Percentiles rank a stretch among this genome's conserved stretches.
Evolutionary conservation across 2,113 vertebrate species (phyloP).

Genomic region (Micronycteris hirsuta): DNA sequence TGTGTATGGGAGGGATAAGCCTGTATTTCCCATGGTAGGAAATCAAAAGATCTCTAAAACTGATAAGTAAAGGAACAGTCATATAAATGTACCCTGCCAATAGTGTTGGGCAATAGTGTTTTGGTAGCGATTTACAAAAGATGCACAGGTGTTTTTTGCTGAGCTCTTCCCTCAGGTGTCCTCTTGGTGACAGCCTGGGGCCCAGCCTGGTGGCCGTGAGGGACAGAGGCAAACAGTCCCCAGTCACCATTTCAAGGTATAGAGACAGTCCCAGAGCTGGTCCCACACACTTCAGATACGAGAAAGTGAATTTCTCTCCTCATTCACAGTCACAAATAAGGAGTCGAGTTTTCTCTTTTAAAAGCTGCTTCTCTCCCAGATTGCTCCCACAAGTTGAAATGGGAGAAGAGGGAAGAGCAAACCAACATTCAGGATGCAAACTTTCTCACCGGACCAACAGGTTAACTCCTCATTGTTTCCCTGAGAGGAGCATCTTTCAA

Average conservation of each 20-base stretch:
- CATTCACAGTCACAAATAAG: neutral
- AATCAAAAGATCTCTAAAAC: neutral
- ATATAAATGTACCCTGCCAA: rapidly evolving
- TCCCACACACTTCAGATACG: neutral
- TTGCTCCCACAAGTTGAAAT: neutral
- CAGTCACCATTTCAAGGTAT: neutral
- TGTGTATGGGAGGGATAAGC: neutral
- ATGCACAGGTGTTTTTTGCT: neutral
- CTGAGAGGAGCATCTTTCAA: neutral
- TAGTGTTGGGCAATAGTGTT: neutral
- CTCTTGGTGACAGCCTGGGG: neutral
- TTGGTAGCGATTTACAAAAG: neutral
- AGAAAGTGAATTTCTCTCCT: neutral
- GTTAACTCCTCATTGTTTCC: neutral
- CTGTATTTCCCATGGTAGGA: neutral
- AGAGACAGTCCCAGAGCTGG: neutral
- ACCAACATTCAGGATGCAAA: neutral
- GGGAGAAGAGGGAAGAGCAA: neutral
- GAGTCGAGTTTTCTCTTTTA: neutral
- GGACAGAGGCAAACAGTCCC: neutral
- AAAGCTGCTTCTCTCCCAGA: neutral
- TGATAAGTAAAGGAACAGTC: neutral
- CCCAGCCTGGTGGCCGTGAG: neutral
- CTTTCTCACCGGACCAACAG: neutral
- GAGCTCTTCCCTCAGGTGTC: neutral